Conservation (phyloP, 2,797 vertebrate species). For the Urophycis tenuis region DNA sequence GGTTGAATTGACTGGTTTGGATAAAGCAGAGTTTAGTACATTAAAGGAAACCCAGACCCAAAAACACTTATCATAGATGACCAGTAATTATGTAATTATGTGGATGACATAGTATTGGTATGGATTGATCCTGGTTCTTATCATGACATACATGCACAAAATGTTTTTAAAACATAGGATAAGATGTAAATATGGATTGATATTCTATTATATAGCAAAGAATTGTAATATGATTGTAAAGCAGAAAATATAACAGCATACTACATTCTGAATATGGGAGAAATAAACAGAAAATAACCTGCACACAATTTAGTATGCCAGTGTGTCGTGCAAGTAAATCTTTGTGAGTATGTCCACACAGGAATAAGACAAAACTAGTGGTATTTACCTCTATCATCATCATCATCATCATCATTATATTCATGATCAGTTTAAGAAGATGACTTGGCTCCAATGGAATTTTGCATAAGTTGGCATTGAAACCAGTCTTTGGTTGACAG, state of each 20-base stretch:
- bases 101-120: not conserved
- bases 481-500: not conserved
- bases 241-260: not conserved
- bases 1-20: not conserved
- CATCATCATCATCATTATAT: not conserved
- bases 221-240: too few relatives aligned
- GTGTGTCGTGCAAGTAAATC: not conserved
- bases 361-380: not conserved
- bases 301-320: not conserved
- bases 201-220: not conserved
- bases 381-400: not conserved
- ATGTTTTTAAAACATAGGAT: not conserved
- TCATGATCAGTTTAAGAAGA: not conserved
- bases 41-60: not conserved
- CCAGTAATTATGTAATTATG: not conserved
- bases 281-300: not conserved
- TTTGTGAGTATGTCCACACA: not conserved
- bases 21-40: not conserved
- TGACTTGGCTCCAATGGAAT: not conserved
- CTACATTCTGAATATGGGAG: conserved; percentile 1
- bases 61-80: not conserved
- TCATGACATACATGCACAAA: not conserved
- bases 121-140: not conserved
- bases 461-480: not conserved
- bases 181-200: not conserved